Percentiles rank a stretch among this genome's conserved stretches.
Evolutionary conservation across 2,113 vertebrate species (phyloP).

Genomic region (Takifugu bimaculatus): DNA sequence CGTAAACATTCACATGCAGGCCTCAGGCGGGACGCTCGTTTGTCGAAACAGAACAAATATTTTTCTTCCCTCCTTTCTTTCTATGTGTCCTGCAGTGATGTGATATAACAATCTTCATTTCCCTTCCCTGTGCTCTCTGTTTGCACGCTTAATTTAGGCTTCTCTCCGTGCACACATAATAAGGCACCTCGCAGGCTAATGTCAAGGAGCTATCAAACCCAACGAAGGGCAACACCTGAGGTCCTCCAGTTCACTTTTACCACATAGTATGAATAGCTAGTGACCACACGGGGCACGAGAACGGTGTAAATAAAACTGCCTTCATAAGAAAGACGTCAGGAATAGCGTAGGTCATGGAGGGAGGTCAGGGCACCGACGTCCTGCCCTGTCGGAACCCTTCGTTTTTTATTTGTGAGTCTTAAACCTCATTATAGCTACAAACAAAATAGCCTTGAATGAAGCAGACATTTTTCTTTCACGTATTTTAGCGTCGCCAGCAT

Average conservation of each 20-base stretch:
- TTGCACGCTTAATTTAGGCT: background rate
- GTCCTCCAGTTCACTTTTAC: background rate
- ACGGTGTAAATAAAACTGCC: conserved; percentile 22
- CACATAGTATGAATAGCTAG: conserved; percentile 2
- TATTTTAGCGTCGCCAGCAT: background rate
- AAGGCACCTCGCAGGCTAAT: conserved; percentile 4
- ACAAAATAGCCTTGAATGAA: background rate
- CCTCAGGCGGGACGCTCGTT: conserved; percentile 35
- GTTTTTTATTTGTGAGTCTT: too few species aligned
- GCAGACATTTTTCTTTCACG: conserved; percentile 13
- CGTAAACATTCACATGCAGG: conserved; percentile 20
- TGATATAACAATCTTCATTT: conserved; percentile 41
- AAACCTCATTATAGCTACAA: too few species aligned
- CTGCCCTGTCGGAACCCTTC: too few species aligned
- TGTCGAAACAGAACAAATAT: conserved; percentile 38
- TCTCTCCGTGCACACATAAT: conserved; percentile 8
- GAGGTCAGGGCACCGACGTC: too few species aligned
- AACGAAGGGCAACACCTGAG: too few species aligned
- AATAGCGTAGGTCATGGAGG: background rate
- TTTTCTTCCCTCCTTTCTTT: conserved; percentile 28
- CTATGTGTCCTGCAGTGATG: conserved; percentile 12
- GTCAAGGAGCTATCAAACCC: conserved; percentile 1
- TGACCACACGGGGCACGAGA: background rate
- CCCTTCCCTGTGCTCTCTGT: conserved; percentile 26
- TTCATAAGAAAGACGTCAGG: conserved; percentile 18